Conservation (phyloP, 2,797 vertebrate genomes). For the Hydrolagus colliei region DNA sequence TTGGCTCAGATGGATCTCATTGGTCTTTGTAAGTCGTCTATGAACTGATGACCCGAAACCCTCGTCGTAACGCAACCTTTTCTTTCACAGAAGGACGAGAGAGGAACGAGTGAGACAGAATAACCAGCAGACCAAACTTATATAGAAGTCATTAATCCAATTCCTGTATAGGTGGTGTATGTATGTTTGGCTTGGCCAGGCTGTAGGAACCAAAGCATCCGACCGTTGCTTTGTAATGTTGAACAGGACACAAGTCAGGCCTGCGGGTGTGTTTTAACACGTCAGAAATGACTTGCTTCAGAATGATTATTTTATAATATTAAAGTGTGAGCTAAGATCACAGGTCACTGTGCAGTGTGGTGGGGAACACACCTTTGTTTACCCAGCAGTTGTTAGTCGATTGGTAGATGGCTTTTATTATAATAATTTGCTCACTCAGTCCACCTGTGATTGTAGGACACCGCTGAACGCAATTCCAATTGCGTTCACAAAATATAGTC, state of each 20-base stretch:
- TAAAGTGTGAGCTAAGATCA: too few relatives aligned
- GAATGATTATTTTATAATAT: too few relatives aligned
- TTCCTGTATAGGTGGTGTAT: not conserved
- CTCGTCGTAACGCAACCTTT: not conserved
- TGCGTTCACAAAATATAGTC: too few relatives aligned
- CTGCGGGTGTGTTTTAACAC: not conserved
- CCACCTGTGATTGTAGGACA: too few relatives aligned
- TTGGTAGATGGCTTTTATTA: too few relatives aligned
- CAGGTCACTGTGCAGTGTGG: too few relatives aligned
- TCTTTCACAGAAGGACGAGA: not conserved
- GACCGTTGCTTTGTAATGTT: not conserved
- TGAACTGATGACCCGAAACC: not conserved
- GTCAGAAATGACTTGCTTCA: too few relatives aligned
- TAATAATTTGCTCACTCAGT: too few relatives aligned
- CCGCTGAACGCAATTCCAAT: too few relatives aligned
- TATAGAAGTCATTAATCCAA: not conserved
- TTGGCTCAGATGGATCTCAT: not conserved
- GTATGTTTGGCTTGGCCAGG: too few relatives aligned
- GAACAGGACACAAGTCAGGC: not conserved
- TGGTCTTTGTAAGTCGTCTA: not conserved
- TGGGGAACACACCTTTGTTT: too few relatives aligned
- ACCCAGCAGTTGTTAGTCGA: too few relatives aligned
- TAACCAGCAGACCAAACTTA: not conserved
- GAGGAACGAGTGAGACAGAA: not conserved
- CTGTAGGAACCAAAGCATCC: not conserved